Percentiles rank a stretch among this genome's conserved stretches.
These are phyloP conservation scores for Laupala kohalensis DNA, from an alignment of 1,140 invertebrate species.

Conservation along the genomic window DNA sequence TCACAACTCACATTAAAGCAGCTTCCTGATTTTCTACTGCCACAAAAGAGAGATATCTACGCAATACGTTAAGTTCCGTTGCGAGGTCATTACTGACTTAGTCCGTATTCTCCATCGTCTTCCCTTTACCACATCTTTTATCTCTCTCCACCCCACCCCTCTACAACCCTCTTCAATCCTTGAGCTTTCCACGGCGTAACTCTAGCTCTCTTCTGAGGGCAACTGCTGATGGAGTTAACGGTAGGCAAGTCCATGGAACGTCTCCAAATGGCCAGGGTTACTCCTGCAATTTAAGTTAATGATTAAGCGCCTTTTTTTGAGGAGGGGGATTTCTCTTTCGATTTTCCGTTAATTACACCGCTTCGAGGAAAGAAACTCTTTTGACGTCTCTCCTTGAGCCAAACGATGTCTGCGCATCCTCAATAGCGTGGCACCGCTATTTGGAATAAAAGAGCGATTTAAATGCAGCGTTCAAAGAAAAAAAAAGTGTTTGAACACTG, in stretches of 20 bases:
- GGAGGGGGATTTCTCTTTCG: neutral
- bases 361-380: neutral
- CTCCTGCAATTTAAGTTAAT: neutral
- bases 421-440: neutral
- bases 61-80: neutral
- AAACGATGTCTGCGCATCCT: neutral
- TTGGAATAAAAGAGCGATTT: neutral
- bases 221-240: neutral
- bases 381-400: neutral
- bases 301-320: neutral
- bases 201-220: too few relatives aligned
- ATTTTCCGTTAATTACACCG: neutral
- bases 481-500: too few relatives aligned
- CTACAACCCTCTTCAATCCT: neutral
- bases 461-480: too few relatives aligned
- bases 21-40: neutral
- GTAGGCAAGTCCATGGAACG: neutral
- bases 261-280: neutral
- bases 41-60: neutral
- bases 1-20: neutral
- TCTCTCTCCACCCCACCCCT: neutral
- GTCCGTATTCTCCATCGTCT: neutral
- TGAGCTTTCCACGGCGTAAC: neutral
- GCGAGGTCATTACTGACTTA: neutral
- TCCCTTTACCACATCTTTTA: neutral